phyloP scores from a whole-genome alignment of 2,888 invertebrate genomes.

The Drosophila ezoana region DNA sequence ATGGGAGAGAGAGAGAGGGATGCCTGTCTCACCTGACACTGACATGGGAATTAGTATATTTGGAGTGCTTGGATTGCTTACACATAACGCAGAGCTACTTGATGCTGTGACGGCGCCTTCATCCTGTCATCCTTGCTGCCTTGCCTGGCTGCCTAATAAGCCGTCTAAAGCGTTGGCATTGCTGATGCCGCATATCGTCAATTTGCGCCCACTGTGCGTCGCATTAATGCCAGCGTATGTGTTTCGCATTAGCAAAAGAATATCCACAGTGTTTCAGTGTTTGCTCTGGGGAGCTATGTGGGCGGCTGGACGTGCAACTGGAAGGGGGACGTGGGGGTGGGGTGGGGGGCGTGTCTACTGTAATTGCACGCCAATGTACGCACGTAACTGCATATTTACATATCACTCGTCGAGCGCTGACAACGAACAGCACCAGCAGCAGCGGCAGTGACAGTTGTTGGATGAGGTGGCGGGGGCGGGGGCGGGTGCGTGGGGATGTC shows the following conservation, averaged over 20 bases:
- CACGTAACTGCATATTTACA: constrained; percentile 81
- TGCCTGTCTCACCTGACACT: constrained; percentile 61
- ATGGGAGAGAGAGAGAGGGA: background rate
- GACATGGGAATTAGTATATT: constrained; percentile 74
- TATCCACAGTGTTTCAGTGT: constrained; percentile 50
- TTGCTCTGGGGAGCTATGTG: constrained; percentile 55
- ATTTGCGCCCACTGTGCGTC: constrained; percentile 65
- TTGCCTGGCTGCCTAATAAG: constrained; percentile 55
- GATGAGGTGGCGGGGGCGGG: background rate
- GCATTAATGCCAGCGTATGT: constrained; percentile 73
- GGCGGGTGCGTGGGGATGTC: background rate
- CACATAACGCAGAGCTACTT: constrained; percentile 33
- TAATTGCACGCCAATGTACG: constrained; percentile 80
- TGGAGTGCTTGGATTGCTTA: constrained; percentile 52
- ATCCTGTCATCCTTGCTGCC: constrained; percentile 35
- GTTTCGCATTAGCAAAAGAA: constrained; percentile 79
- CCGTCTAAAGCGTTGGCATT: constrained; percentile 53
- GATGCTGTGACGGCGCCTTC: background rate
- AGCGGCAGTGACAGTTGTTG: background rate
- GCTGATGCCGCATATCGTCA: constrained; percentile 55
- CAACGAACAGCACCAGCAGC: constrained; percentile 28
- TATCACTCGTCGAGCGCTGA: constrained; percentile 68
- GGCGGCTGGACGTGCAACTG: background rate
- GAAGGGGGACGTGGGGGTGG: constrained; percentile 10
- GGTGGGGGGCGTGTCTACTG: constrained; percentile 58